Conservation (phyloP, 2,113 vertebrate genomes). For the Shinisaurus crocodilurus region DNA sequence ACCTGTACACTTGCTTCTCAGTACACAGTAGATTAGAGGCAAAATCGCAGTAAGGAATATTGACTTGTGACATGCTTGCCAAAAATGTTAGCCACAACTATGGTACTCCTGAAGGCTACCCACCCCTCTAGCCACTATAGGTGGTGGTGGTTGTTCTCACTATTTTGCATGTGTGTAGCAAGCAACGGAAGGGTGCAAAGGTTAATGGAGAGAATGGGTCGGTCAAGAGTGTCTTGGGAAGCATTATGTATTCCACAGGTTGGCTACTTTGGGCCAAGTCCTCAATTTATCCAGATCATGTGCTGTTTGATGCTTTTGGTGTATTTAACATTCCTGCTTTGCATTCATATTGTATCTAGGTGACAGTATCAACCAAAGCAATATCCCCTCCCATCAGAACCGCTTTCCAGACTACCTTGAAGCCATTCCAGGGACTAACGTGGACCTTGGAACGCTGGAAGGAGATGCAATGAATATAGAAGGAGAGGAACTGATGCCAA, state of each 20-base stretch:
- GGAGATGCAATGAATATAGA: slow-evolving; percentile 97
- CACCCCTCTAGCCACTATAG: not conserved
- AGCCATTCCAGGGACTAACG: slow-evolving; percentile 96
- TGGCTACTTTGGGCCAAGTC: not conserved
- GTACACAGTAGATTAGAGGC: not conserved
- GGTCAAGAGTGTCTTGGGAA: not conserved
- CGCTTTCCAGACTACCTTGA: slow-evolving; percentile 99
- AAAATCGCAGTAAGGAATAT: too few relatives aligned
- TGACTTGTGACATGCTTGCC: not conserved
- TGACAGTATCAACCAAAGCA: slow-evolving; percentile 90
- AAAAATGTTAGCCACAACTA: not conserved
- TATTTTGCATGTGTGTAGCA: not conserved
- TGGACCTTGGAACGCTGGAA: slow-evolving; percentile 98
- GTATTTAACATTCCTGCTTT: slow-evolving; percentile 30
- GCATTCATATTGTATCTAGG: slow-evolving; percentile 75
- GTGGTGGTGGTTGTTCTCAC: not conserved
- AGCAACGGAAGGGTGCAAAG: not conserved
- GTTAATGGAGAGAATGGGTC: not conserved
- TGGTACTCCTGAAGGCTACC: not conserved
- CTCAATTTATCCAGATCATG: slow-evolving; percentile 18
- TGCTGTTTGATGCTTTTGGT: slow-evolving; percentile 1
- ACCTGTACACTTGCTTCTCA: not conserved
- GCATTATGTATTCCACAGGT: not conserved
- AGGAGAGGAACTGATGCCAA: slow-evolving; percentile 98
- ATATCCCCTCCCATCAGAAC: slow-evolving; percentile 92